Conservation (phyloP, 1,140 invertebrate genomes). For the Scylla paramamosain region DNA sequence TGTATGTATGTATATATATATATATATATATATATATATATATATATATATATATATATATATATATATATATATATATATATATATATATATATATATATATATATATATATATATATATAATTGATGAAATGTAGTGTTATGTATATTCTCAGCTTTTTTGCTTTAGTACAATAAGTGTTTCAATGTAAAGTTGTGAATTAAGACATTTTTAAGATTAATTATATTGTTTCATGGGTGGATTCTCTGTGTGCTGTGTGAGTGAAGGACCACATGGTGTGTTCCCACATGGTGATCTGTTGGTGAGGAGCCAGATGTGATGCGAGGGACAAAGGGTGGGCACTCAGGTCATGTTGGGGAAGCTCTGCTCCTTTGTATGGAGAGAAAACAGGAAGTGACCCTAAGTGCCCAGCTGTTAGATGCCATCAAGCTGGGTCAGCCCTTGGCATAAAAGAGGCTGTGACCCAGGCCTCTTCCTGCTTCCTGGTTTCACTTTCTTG, state of each 20-base stretch:
- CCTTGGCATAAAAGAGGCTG: no score
- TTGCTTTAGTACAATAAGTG: not conserved
- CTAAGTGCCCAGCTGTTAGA: no score
- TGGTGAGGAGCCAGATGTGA: not conserved
- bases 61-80: not conserved
- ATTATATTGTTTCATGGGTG: not conserved
- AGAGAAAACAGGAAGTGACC: no score
- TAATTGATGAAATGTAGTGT: not conserved
- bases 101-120: not conserved
- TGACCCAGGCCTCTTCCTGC: no score
- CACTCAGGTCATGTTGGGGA: no score
- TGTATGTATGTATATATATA: conserved; percentile 39
- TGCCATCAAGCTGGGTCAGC: no score
- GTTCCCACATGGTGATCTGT: not conserved
- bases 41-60: conserved; percentile 24
- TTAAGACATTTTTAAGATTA: not conserved
- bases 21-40: conserved; percentile 7
- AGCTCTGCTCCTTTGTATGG: no score
- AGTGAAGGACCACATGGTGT: not conserved
- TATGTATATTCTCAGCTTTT: not conserved
- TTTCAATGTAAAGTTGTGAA: not conserved
- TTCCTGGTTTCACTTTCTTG: no score
- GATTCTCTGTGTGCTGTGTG: not conserved
- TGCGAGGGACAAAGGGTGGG: no score
- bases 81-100: conserved; percentile 35